Base-by-base conservation (phyloP, 53 echinoderm and acorn worm species). In the Actinopyga echinites region DNA sequence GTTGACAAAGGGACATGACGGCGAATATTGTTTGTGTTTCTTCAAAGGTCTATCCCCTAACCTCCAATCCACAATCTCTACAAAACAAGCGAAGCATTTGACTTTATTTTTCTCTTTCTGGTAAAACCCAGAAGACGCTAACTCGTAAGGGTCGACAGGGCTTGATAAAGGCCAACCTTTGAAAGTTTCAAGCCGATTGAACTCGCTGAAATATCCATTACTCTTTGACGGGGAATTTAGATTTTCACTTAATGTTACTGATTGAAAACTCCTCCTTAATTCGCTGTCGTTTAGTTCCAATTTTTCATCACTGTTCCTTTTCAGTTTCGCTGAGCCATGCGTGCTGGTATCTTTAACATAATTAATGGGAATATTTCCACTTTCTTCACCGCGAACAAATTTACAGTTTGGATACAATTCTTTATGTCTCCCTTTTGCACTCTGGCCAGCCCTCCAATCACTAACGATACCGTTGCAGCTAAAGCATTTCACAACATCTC, bases 41-140 rank as follows among this genome's bases (percentile, higher is more conserved):
- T 77, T 19, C 5, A 28, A 6, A 19, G 56, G 77, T 21, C 55
- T 29, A 5, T 77, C 77, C 29, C 77, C 77, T 20, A 30, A 26
- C 30, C 12, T 55, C 77, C 56, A 54, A 30, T 34, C 3, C 8
- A 33, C 17, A 32, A 77, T 53, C 31, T 56, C 77, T 15, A 77
- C 5, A 49, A 55, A 77, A 33, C 77, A 77, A 24, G 77, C 77
- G 45, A 77, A 77, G 28, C 77, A 77, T 32, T 77, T 77, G 26
- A 56, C 54, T 11, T 15, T 30, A 30, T 29, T 49, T 2, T 56
- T 30, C 49, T 30, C 44, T 5, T 28, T 28, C 12, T 29, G 49
- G 33, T 55, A 77, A 15, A 77, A 30, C 29, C 77, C 77, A 77
- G 56, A 12, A 8, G 29, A 23, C 17, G 77, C 77, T 56, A 77